Conservation (phyloP, 1,140 invertebrate species). For the Brachionus asplanchnoidis region DNA sequence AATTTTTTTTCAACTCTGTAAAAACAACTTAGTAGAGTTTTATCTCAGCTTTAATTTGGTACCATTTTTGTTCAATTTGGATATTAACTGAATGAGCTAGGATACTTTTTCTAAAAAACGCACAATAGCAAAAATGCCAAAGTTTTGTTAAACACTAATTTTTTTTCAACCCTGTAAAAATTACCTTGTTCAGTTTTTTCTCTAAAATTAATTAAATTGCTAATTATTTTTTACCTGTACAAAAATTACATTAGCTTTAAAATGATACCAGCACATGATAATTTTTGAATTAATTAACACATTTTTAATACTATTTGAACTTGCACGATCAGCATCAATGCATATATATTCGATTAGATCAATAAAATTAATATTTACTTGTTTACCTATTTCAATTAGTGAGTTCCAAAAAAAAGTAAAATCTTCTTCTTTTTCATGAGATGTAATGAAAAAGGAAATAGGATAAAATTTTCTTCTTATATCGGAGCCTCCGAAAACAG, state of each 20-base stretch:
- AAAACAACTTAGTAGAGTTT: too few relatives aligned
- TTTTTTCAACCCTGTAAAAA: too few relatives aligned
- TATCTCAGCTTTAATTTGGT: too few relatives aligned
- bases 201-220: constrained; percentile 19
- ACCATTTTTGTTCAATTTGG: too few relatives aligned
- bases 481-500: background rate
- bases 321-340: background rate
- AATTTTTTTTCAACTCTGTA: too few relatives aligned
- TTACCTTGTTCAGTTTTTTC: too few relatives aligned
- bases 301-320: background rate
- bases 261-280: background rate
- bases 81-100: too few relatives aligned
- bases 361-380: constrained; percentile 19
- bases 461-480: background rate
- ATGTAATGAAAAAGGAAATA: background rate
- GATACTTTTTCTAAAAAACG: too few relatives aligned
- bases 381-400: background rate
- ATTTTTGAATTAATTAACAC: background rate
- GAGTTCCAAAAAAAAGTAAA: background rate
- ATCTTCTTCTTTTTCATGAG: constrained; percentile 5
- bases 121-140: too few relatives aligned
- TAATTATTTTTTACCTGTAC: background rate
- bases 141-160: too few relatives aligned
- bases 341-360: background rate
- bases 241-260: background rate